These are phyloP conservation scores for Nothocercus nigrocapillus DNA, from an alignment of 2,113 vertebrate genomes.

Conservation along the genomic window DNA sequence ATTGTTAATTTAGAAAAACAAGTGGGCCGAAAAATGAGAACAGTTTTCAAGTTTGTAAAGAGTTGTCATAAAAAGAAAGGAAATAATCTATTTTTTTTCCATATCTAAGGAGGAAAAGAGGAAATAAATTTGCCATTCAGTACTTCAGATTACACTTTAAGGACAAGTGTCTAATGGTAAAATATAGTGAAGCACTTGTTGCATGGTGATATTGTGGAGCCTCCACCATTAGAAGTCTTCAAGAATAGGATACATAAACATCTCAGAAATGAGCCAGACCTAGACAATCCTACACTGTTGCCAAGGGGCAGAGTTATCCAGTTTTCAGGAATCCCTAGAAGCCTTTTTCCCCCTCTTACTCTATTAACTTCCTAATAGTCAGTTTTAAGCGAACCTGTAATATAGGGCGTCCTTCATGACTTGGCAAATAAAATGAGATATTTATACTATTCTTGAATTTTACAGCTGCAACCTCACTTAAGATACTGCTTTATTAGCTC, in stretches of 20 bases:
- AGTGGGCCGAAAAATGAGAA: background rate
- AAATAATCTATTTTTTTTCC: conserved; percentile 20
- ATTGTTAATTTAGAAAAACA: background rate
- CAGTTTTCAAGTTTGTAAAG: background rate
- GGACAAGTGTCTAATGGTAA: background rate
- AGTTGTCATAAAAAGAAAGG: background rate
- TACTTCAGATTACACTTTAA: background rate
- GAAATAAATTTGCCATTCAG: background rate
- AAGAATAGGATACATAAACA: background rate
- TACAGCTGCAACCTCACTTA: background rate
- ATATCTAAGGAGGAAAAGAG: background rate
- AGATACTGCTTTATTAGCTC: background rate
- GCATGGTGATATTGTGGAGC: background rate
- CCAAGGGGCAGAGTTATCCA: background rate
- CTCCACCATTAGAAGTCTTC: background rate
- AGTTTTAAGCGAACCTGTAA: background rate
- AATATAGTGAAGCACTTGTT: background rate
- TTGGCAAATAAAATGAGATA: background rate
- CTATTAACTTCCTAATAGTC: background rate
- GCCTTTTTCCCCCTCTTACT: background rate
- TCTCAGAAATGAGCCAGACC: background rate
- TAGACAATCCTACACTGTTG: background rate
- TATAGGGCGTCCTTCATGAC: background rate
- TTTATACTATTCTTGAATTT: background rate
- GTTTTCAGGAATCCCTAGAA: background rate